Percentiles rank a stretch among this genome's conserved stretches.
Conservation (phyloP, 2,797 vertebrate genomes). For the Crotalus adamanteus region DNA sequence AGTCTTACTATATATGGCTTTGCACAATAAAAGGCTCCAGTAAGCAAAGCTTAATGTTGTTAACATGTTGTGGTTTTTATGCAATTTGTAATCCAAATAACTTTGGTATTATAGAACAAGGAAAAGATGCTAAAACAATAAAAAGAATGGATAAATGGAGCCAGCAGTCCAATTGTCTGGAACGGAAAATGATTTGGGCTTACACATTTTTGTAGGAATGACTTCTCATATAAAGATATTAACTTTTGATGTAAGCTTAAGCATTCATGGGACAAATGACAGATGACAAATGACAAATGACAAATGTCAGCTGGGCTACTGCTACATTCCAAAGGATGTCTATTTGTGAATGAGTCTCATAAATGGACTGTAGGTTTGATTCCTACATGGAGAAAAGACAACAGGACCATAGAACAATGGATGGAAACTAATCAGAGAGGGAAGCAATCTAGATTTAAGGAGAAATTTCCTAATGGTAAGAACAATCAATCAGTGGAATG, state of each 20-base stretch:
- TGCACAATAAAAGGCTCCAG: slow-evolving; percentile 45
- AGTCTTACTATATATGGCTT: slow-evolving; percentile 59
- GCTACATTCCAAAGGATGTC: neutral
- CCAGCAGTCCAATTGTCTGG: slow-evolving; percentile 46
- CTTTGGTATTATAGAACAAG: slow-evolving; percentile 35
- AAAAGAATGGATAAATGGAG: slow-evolving; percentile 45
- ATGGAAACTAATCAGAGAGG: neutral
- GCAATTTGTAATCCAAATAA: slow-evolving; percentile 68
- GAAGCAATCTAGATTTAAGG: neutral
- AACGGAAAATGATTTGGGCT: slow-evolving; percentile 46
- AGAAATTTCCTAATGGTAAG: neutral
- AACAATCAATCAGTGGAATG: neutral
- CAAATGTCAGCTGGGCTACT: neutral
- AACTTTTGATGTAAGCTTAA: slow-evolving; percentile 21
- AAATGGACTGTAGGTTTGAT: neutral
- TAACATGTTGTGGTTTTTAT: slow-evolving; percentile 63
- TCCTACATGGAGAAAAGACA: neutral
- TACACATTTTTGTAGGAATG: slow-evolving; percentile 43
- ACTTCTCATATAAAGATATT: slow-evolving; percentile 27
- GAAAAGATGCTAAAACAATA: slow-evolving; percentile 34
- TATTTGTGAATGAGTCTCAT: neutral
- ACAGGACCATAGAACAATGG: neutral
- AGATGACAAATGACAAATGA: neutral
- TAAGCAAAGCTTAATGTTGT: slow-evolving; percentile 62
- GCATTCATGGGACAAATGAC: slow-evolving; percentile 12